Conservation (phyloP, 1,140 invertebrate species). For the Propsilocerus akamusi region DNA sequence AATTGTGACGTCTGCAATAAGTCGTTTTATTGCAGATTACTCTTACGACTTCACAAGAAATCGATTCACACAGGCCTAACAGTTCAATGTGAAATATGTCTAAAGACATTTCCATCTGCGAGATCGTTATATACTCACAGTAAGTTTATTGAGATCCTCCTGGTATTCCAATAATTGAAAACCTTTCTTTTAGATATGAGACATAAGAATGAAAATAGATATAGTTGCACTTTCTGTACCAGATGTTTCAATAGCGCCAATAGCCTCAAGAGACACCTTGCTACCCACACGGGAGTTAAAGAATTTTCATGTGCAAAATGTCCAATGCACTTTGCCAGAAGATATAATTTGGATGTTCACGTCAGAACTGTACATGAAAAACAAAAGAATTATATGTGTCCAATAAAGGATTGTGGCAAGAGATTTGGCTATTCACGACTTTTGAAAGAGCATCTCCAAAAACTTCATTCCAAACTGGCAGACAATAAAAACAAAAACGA, state of each 20-base stretch:
- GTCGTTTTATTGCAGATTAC: not conserved
- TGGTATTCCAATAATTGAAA: no score
- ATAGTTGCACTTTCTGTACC: not conserved
- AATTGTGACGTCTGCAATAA: not conserved
- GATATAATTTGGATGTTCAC: not conserved
- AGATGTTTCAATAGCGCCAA: not conserved
- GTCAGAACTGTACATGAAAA: not conserved
- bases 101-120: not conserved
- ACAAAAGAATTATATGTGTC: not conserved
- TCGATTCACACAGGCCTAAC: not conserved
- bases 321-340: not conserved
- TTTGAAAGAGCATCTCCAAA: not conserved
- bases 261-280: not conserved
- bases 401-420: not conserved
- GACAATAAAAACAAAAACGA: not conserved
- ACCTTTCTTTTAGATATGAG: no score
- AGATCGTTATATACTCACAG: not conserved
- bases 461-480: not conserved
- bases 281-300: not conserved
- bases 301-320: not conserved
- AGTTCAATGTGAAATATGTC: not conserved
- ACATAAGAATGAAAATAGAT: not conserved
- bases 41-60: not conserved
- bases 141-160: no score
- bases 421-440: not conserved